A percentile compares a stretch with the other conserved stretches of the same genome.
Evolutionary conservation across 2,113 vertebrate species (phyloP).

Genomic region (Xiphophorus maculatus): DNA sequence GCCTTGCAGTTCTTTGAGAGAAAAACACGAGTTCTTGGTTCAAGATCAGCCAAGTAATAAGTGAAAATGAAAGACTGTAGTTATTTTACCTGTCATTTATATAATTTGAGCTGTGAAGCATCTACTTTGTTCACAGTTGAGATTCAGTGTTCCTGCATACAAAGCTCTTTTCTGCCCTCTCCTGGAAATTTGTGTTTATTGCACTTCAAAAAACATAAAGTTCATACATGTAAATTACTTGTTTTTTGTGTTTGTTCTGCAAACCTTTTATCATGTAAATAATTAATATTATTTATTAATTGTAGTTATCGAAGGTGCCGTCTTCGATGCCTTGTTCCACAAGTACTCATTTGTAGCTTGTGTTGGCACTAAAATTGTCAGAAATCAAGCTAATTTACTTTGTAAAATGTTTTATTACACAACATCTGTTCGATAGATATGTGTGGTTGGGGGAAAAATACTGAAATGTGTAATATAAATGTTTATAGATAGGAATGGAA

Average conservation of each 20-base stretch:
- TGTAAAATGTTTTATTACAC: neutral
- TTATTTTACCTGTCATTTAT: neutral
- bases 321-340: neutral
- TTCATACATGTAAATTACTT: neutral
- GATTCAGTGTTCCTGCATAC: neutral
- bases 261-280: neutral
- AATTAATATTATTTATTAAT: no score
- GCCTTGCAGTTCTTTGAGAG: conserved; percentile 1
- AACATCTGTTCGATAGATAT: no score
- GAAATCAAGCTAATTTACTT: neutral
- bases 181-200: conserved; percentile 52
- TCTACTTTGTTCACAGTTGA: neutral
- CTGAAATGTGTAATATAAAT: neutral
- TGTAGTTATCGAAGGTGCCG: neutral
- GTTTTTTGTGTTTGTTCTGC: neutral
- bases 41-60: conserved; percentile 4
- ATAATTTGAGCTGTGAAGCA: conserved; percentile 23
- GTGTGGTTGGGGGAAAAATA: neutral
- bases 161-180: conserved; percentile 73
- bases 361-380: neutral
- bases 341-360: neutral
- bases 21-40: conserved; percentile 1
- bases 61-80: conserved; percentile 2
- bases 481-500: neutral
- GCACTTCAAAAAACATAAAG: neutral